Base-by-base conservation (phyloP, 1,140 invertebrate genomes). In the Calliphora vicina region DNA sequence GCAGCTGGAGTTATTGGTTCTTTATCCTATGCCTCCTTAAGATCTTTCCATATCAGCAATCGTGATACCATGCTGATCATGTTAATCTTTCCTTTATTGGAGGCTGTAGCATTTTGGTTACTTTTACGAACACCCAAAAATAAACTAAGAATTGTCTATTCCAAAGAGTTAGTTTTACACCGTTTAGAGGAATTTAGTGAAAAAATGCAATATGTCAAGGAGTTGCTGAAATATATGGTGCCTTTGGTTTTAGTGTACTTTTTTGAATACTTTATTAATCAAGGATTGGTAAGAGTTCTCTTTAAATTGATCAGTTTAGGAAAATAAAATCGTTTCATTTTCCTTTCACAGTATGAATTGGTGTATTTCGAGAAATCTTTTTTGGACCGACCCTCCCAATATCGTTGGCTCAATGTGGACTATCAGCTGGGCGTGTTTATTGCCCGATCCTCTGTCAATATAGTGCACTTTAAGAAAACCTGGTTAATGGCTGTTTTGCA, bases 261-360 rank as follows among this genome's bases (percentile, higher is more conserved):
- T 84, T 96, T 96, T 84, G 97, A 98, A 87, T 98, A 98, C 91
- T 96, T 97, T 85, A 97, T 98, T 84, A 98, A 98, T 91, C 96
- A 97, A 91, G 96, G 96, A 85, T 91, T 97, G 91, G 96, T 96
- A 91, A 93, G 93, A 2, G 6, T 15, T 91, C 9, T 35, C 1
- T 26, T 82, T 82, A 43, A 27, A 29, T 61, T 25, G 3, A 23
- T 25, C 9, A 23, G 17, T 17, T 43, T 80, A 0, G 10, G 35
- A 35, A 35, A 35, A 8, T 5, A 71, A 82, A 67, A 43, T 20
- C 17, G 26, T 73, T n/a, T 35, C 6, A 80, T 43, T 80, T 82
- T 42, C 5, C 0, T 67, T 92, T 93, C 80, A 43, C 87, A 96
- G 96, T 94, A 95, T 87, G 96, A 97, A 87, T 87, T 97, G 72